Evolutionary conservation across 2,888 invertebrate genomes (phyloP).

Genomic region (Halictus ligatus): DNA sequence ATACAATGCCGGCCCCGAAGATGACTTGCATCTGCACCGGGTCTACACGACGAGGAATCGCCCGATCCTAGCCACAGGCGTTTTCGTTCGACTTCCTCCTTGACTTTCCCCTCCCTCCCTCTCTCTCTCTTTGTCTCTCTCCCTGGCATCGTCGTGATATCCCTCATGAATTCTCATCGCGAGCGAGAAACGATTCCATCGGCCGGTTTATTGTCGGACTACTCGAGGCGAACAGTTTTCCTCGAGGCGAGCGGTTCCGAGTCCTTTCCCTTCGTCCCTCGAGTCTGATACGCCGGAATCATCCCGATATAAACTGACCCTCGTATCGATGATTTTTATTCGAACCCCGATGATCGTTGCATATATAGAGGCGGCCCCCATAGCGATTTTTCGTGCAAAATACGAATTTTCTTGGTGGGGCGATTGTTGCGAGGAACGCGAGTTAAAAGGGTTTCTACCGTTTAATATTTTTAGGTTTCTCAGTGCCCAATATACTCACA

Average conservation of each 20-base stretch:
- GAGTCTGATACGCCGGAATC: no score
- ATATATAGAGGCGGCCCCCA: no score
- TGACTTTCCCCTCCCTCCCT: background rate
- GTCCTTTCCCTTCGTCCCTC: background rate
- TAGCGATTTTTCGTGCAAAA: no score
- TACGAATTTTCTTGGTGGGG: no score
- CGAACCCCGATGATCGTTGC: no score
- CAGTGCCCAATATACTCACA: no score
- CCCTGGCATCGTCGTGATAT: background rate
- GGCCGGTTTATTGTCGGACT: conserved; percentile 29
- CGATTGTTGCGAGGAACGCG: no score
- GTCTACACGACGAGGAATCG: conserved; percentile 66
- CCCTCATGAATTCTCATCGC: conserved; percentile 28
- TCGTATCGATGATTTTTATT: no score
- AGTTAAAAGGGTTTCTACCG: no score
- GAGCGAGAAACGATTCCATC: conserved; percentile 41
- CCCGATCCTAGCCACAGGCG: conserved; percentile 77
- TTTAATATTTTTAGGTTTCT: no score
- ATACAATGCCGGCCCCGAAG: conserved; percentile 78
- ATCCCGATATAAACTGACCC: no score
- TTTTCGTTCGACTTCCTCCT: conserved; percentile 60
- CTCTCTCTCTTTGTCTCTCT: background rate
- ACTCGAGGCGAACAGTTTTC: background rate
- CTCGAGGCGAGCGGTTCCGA: background rate
- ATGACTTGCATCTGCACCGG: conserved; percentile 82